Percentiles rank a stretch among this genome's conserved stretches.
Conservation (phyloP, 2,888 invertebrate genomes). For the Minunthozetes semirufus region DNA sequence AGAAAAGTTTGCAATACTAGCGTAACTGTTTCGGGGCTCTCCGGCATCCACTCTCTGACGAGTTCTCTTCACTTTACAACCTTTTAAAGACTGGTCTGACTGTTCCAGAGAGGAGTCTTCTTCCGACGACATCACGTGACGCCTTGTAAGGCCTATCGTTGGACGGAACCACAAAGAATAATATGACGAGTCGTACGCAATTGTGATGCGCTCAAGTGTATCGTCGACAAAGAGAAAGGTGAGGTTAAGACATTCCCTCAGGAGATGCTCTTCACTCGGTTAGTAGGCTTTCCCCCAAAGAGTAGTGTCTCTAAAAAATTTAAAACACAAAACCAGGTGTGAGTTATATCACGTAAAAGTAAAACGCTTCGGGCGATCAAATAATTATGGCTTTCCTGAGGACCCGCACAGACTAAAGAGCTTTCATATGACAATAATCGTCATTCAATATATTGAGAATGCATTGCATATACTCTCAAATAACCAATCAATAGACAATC, state of each 20-base stretch:
- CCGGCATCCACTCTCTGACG: slow-evolving; percentile 95
- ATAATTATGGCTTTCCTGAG: background rate
- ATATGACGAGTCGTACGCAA: slow-evolving; percentile 23
- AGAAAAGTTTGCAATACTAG: slow-evolving; percentile 56
- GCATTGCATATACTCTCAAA: too few relatives aligned
- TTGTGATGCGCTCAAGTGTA: slow-evolving; percentile 27
- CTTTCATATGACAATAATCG: background rate
- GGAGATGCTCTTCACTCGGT: slow-evolving; percentile 13
- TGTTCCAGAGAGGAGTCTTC: slow-evolving; percentile 38
- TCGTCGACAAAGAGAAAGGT: slow-evolving; percentile 2
- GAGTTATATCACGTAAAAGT: slow-evolving; percentile 6
- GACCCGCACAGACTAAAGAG: background rate
- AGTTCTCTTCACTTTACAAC: slow-evolving; percentile 66
- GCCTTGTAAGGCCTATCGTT: slow-evolving; percentile 30
- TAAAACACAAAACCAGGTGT: slow-evolving; percentile 20
- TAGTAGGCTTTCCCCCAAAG: slow-evolving; percentile 14
- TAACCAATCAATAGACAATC: too few relatives aligned
- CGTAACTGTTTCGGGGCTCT: slow-evolving; percentile 82
- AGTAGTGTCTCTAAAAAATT: background rate
- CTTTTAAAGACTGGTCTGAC: slow-evolving; percentile 33
- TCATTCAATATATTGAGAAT: too few relatives aligned
- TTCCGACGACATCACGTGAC: slow-evolving; percentile 41
- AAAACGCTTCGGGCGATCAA: background rate
- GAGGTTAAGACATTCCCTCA: slow-evolving; percentile 27
- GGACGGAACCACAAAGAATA: slow-evolving; percentile 35